Percentiles rank a stretch among this genome's conserved stretches.
Evolutionary conservation across 2,113 vertebrate genomes (phyloP).

Genomic region (Lophura nycthemera): DNA sequence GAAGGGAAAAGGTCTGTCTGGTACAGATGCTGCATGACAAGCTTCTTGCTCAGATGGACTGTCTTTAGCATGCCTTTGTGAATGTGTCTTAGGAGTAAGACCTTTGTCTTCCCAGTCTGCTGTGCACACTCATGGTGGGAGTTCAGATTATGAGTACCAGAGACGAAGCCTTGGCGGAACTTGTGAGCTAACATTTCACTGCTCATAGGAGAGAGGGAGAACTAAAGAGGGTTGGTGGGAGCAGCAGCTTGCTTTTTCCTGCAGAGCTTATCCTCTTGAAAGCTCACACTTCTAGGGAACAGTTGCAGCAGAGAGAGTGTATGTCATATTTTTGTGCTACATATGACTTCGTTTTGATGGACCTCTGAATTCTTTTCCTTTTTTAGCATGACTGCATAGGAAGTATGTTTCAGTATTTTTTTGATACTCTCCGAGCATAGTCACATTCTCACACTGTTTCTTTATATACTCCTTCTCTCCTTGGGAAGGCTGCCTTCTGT

Average conservation of each 20-base stretch:
- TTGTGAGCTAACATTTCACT: not conserved
- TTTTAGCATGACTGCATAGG: not conserved
- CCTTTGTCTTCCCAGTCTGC: not conserved
- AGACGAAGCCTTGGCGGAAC: not conserved
- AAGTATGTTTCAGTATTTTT: not conserved
- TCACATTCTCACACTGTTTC: not conserved
- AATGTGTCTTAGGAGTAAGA: not conserved
- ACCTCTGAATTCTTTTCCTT: not conserved
- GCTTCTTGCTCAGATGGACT: not conserved
- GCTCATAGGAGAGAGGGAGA: fast-evolving
- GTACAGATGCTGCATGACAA: not conserved
- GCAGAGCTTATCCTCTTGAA: not conserved
- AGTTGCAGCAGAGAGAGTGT: not conserved
- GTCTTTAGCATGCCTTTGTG: not conserved
- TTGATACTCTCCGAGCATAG: not conserved
- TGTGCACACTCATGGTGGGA: not conserved
- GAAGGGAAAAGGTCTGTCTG: not conserved
- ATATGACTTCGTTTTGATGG: not conserved
- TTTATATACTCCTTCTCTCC: too few relatives aligned
- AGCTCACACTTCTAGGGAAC: not conserved
- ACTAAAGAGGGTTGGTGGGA: fast-evolving
- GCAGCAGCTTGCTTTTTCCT: not conserved
- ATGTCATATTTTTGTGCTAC: not conserved
- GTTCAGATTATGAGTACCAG: not conserved
- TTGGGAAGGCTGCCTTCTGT: not conserved